phyloP scores from a whole-genome alignment of 2,797 vertebrate genomes.

The Etheostoma perlongum region DNA sequence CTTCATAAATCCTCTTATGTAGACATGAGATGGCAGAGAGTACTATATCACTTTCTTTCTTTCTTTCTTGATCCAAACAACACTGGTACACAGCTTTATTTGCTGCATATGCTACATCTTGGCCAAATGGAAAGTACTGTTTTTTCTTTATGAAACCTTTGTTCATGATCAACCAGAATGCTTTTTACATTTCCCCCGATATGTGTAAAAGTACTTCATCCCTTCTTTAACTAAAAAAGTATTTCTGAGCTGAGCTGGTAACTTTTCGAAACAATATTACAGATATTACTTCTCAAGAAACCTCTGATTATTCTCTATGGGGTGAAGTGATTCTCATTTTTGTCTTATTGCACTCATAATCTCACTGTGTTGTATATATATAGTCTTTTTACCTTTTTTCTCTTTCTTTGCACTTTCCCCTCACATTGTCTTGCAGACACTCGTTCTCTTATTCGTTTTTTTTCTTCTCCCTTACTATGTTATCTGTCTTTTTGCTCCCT shows the following conservation, averaged over 20 bases:
- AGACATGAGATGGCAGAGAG: constrained; percentile 23
- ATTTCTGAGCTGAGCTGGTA: constrained; percentile 69
- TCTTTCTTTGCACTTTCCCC: constrained; percentile 72
- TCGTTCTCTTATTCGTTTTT: constrained; percentile 73
- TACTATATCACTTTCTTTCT: constrained; percentile 3
- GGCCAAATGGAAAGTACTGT: constrained; percentile 5
- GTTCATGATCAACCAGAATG: constrained; percentile 36
- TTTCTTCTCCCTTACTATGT: constrained; percentile 78
- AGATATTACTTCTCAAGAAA: constrained; percentile 82
- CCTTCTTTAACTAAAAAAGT: constrained; percentile 54
- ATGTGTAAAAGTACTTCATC: constrained; percentile 36
- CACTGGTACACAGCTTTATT: constrained; percentile 25
- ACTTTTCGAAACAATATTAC: constrained; percentile 78
- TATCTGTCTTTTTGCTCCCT: constrained; percentile 84
- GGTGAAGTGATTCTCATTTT: constrained; percentile 81
- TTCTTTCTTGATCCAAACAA: neutral
- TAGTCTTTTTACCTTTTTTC: constrained; percentile 83
- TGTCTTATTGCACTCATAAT: constrained; percentile 84
- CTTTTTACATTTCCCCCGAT: constrained; percentile 42
- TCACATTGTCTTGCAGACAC: constrained; percentile 82
- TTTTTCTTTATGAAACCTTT: constrained; percentile 46
- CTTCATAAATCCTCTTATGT: constrained; percentile 60
- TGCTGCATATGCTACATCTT: constrained; percentile 1
- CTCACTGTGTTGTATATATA: constrained; percentile 81
- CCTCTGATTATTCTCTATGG: constrained; percentile 80